These are phyloP conservation scores for Cuculus canorus DNA, from an alignment of 2,797 vertebrate species.

Conservation along the genomic window DNA sequence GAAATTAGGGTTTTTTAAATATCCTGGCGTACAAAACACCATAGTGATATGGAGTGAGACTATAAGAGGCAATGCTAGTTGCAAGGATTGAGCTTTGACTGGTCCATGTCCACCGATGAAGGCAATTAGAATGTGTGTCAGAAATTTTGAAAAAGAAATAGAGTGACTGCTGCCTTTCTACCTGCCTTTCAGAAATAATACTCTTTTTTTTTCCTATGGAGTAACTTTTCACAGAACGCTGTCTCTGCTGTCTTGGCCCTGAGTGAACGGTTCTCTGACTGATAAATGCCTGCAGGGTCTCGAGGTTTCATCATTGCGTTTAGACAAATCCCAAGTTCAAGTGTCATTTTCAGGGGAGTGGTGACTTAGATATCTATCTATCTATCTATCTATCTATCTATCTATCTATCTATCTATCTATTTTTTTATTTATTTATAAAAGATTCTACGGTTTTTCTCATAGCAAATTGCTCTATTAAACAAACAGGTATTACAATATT, in stretches of 20 bases:
- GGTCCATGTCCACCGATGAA: not conserved
- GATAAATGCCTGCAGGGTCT: not conserved
- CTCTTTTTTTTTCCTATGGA: not conserved
- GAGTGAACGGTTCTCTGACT: not conserved
- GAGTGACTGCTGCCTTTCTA: not conserved
- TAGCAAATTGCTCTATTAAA: not conserved
- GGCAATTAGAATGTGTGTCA: not conserved
- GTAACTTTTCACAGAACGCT: not conserved
- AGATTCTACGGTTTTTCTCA: not conserved
- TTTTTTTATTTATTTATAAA: not conserved
- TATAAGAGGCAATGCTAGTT: not conserved
- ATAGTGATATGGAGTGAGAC: not conserved
- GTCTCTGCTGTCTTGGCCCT: not conserved
- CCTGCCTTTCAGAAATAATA: not conserved
- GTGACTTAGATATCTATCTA: too few species aligned
- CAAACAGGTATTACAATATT: not conserved
- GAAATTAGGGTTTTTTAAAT: not conserved
- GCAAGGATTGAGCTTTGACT: not conserved
- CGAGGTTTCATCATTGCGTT: not conserved
- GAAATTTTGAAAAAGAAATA: not conserved
- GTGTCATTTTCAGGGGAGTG: not conserved
- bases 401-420: too few species aligned
- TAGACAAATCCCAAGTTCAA: conserved; percentile 2
- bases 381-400: too few species aligned
- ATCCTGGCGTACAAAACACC: not conserved